Conservation (phyloP, 2,113 vertebrate genomes). For the Ptychochromis oligacanthus region DNA sequence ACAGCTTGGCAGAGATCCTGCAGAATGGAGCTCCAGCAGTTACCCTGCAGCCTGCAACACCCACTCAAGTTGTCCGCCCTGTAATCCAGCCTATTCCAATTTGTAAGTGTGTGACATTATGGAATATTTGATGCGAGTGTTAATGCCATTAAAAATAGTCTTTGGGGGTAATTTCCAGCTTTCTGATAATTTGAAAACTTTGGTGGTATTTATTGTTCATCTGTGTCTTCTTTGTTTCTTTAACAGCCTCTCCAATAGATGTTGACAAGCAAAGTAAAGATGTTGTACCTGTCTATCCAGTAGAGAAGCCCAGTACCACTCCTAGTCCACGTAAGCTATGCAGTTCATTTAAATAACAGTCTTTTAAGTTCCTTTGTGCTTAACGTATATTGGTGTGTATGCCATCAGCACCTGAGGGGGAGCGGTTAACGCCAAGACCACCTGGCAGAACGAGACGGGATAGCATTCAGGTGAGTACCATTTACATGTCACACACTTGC, state of each 20-base stretch:
- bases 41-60: constrained; percentile 23
- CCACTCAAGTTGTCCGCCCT: constrained; percentile 27
- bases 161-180: background rate
- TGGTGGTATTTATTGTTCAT: background rate
- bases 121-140: background rate
- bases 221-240: constrained; percentile 22
- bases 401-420: constrained; percentile 61
- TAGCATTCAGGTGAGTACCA: constrained; percentile 73
- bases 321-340: constrained; percentile 63
- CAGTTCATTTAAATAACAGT: background rate
- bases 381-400: constrained; percentile 4
- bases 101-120: constrained; percentile 64
- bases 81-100: constrained; percentile 59
- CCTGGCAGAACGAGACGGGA: constrained; percentile 58
- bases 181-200: background rate
- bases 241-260: constrained; percentile 48
- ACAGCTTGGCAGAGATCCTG: constrained; percentile 76
- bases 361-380: background rate
- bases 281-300: constrained; percentile 18
- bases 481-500: background rate
- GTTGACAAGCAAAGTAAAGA: constrained; percentile 27
- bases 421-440: constrained; percentile 12
- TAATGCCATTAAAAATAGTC: background rate
- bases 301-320: background rate
- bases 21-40: constrained; percentile 26